Evolutionary conservation across 2,888 invertebrate species (phyloP).

Genomic region (Andrena bicolor): DNA sequence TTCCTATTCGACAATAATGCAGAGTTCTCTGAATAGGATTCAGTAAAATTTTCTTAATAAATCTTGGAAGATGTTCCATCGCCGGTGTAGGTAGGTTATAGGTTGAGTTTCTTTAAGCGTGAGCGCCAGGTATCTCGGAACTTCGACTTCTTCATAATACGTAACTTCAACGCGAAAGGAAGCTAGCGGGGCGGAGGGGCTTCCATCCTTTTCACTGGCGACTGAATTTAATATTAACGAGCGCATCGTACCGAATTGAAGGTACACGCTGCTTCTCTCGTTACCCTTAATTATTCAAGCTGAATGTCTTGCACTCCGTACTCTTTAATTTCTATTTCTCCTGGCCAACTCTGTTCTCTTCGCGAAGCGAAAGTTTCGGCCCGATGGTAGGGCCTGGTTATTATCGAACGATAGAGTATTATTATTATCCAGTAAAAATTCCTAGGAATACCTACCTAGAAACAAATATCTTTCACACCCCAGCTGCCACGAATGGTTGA

Average conservation of each 20-base stretch:
- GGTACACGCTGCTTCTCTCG: conserved; percentile 42
- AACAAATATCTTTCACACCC: no score
- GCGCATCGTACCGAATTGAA: conserved; percentile 63
- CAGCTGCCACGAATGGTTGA: no score
- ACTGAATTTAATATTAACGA: conserved; percentile 70
- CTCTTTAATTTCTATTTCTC: conserved; percentile 65
- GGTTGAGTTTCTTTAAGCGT: conserved; percentile 47
- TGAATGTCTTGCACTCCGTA: conserved; percentile 57
- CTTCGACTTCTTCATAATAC: conserved; percentile 42
- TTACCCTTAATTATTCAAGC: conserved; percentile 75
- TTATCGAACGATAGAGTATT: conserved; percentile 39
- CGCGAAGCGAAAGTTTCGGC: conserved; percentile 29
- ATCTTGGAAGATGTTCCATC: conserved; percentile 20
- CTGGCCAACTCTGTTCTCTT: conserved; percentile 34
- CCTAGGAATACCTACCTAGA: background rate
- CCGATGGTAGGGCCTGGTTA: conserved; percentile 12
- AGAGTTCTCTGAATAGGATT: background rate
- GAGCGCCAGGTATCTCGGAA: conserved; percentile 26
- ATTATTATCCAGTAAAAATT: conserved; percentile 4
- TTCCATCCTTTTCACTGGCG: conserved; percentile 27
- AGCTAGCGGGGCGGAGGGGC: conserved; percentile 47
- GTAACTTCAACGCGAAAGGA: conserved; percentile 44
- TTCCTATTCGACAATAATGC: no score
- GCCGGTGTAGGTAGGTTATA: conserved; percentile 21
- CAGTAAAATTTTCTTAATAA: conserved; percentile 42